Base-by-base conservation (phyloP, 1,140 invertebrate genomes). In the Drosophila parvula region DNA sequence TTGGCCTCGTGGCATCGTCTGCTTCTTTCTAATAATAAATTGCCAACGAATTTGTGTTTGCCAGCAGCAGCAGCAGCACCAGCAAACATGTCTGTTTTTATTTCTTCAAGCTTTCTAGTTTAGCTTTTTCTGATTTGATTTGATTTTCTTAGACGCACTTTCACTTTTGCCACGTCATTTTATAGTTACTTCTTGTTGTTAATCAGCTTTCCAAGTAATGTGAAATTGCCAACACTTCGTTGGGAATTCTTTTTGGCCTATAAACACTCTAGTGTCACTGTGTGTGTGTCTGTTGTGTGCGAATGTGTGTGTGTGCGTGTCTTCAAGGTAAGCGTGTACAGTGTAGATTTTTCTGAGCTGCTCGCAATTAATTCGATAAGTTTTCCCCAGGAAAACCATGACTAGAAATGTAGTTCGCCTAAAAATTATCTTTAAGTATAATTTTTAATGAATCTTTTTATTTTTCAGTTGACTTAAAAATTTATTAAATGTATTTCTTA, bases 21-120 rank as follows among this genome's bases (percentile, higher is more conserved):
- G 79, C 67, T 82, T 79, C 63, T 73, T 88, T 88, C 83, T 88
- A 88, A 88, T 88, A 88, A 88, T 88, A 88, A 88, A 83, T 86
- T 86, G 84, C 79, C 73, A 77, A 83, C 77, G 83, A 86, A 88
- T 86, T 88, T 78, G 78, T 86, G 83, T 82, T 88, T 79, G 75
- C 57, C 65, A 58, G 67, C 77, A 69, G 32, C 79, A 62, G 16
- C 69, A 68, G 74, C 77, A 68, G 34, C 79, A 10, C 28, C 80
- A 53, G n/a, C 65, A 76, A 83, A 79, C 56, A 77, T 68, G 56
- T 68, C 58, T 59, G 62, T 48, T 43, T 68, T 36, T 45, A 47
- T 27, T 34, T 68, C 6, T 57, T 38, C 36, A 16, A n/a, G 47
- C 27, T 28, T 55, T 36, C 14, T 43, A 34, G 48, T 32, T 43